These are phyloP conservation scores for Xylota sylvarum DNA, from an alignment of 2,888 invertebrate species.

Conservation along the genomic window DNA sequence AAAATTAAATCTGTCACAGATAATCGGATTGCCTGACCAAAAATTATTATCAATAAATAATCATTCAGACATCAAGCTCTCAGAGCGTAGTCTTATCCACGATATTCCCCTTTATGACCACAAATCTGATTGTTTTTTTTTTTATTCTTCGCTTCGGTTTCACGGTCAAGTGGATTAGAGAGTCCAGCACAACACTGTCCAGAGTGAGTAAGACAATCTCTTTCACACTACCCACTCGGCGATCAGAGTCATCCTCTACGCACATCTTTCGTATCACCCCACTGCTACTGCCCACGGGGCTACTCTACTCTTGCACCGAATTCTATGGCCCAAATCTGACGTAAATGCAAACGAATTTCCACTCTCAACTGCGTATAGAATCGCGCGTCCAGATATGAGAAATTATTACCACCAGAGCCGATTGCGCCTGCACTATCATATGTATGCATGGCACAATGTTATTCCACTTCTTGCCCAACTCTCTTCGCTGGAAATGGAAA, in stretches of 20 bases:
- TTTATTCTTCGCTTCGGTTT: constrained; percentile 36
- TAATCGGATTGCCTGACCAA: constrained; percentile 64
- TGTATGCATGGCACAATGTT: constrained; percentile 43
- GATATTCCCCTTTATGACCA: constrained; percentile 12
- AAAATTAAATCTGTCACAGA: constrained; percentile 63
- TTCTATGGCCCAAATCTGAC: constrained; percentile 77
- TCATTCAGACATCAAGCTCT: constrained; percentile 39
- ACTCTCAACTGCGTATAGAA: constrained; percentile 31
- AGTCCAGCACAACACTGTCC: constrained; percentile 34
- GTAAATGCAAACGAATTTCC: constrained; percentile 66
- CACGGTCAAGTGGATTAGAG: constrained; percentile 75
- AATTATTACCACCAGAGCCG: constrained; percentile 63
- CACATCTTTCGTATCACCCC: constrained; percentile 45
- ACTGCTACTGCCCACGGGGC: neutral
- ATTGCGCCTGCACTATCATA: constrained; percentile 45
- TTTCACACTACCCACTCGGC: constrained; percentile 62
- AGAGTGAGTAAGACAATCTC: constrained; percentile 48
- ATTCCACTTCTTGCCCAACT: constrained; percentile 67
- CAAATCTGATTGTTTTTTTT: constrained; percentile 39
- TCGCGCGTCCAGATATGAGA: constrained; percentile 60
- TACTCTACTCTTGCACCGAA: constrained; percentile 32
- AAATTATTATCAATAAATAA: constrained; percentile 69
- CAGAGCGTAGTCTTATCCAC: constrained; percentile 26
- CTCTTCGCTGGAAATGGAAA: constrained; percentile 72
- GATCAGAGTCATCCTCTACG: constrained; percentile 20